A percentile compares a stretch with the other conserved stretches of the same genome.
phyloP scores from a whole-genome alignment of 2,888 invertebrate species.

The Campaea margaritaria region DNA sequence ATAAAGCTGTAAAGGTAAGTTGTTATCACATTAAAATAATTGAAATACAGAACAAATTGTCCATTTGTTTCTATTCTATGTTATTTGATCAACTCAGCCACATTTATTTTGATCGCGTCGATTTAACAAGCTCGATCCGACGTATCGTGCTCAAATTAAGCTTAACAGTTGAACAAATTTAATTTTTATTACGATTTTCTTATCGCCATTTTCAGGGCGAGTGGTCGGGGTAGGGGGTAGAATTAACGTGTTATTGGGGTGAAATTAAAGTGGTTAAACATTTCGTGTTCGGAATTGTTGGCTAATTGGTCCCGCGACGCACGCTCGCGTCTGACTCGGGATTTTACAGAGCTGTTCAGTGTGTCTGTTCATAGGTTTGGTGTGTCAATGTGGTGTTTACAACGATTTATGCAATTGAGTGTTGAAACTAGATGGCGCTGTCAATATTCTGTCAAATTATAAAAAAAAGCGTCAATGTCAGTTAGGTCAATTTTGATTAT shows the following conservation, averaged over 20 bases:
- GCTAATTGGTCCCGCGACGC: constrained; percentile 69
- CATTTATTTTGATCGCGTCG: background rate
- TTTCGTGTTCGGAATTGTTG: constrained; percentile 65
- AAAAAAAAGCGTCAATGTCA: too few species aligned
- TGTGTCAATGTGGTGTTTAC: constrained; percentile 14
- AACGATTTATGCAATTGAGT: too few species aligned
- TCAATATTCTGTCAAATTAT: too few species aligned
- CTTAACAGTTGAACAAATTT: constrained; percentile 58
- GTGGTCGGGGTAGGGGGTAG: constrained; percentile 41
- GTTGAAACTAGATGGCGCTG: too few species aligned
- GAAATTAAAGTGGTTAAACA: constrained; percentile 68
- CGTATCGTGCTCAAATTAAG: constrained; percentile 38
- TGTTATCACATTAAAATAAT: too few species aligned
- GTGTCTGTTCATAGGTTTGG: constrained; percentile 19
- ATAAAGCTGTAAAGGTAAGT: too few species aligned
- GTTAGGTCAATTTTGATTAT: too few species aligned
- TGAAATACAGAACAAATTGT: too few species aligned
- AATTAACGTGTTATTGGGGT: constrained; percentile 69
- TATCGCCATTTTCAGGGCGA: constrained; percentile 41
- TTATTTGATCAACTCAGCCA: background rate
- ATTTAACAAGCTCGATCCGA: constrained; percentile 8
- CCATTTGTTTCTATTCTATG: too few species aligned
- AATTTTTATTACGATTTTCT: constrained; percentile 60
- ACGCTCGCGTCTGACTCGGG: constrained; percentile 44
- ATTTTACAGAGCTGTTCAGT: constrained; percentile 24